Evolutionary conservation across 1,140 invertebrate species (phyloP), one percentile per base, ranked within the genome.

Genomic region (Drosophila paulistorum): DNA sequence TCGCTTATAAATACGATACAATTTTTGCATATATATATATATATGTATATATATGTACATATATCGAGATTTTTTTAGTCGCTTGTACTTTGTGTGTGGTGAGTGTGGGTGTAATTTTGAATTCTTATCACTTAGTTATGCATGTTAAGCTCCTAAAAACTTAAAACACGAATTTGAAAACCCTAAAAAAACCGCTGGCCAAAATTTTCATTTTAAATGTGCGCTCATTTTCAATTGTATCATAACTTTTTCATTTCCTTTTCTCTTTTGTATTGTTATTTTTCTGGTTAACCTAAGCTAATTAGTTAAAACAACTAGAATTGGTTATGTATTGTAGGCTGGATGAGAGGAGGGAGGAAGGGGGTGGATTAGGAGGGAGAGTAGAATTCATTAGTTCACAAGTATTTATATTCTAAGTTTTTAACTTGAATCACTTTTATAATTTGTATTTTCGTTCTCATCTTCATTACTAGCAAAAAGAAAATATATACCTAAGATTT

Each of bases 351-450:
- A 14, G 14, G 41, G 0, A 6, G 41, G 41, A 4, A 45, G 42
- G 42, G 42, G 45, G 35, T 37, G 35, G 17, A 6, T 48, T 51
- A 23, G 45, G 45, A 51, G 45, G 45, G 45, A 51, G 10, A 39
- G 11, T 39, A 3, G 45, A 7, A 3, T 51, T 51, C 17, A 23
- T 51, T 51, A 51, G 45, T 51, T 79, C 6, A 77, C 76, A 73
- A 83, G 79, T 87, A 48, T 74, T 77, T 87, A 84, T 62, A 68
- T 84, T 80, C 77, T 89, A 87, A 87, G 84, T 89, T 89, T 89
- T 90, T 74, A 89, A 89, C 84, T 89, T 89, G 74, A 89, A 89
- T 89, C 84, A 89, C 84, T 89, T 71, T 85, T 83, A 65, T 74
- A 71, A 70, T 82, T 79, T 87, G 76, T 87, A 87, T 83, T 83